Percentiles rank a stretch among this genome's conserved stretches.
These are phyloP conservation scores for Notolabrus celidotus DNA, from an alignment of 2,797 vertebrate genomes.

Conservation along the genomic window DNA sequence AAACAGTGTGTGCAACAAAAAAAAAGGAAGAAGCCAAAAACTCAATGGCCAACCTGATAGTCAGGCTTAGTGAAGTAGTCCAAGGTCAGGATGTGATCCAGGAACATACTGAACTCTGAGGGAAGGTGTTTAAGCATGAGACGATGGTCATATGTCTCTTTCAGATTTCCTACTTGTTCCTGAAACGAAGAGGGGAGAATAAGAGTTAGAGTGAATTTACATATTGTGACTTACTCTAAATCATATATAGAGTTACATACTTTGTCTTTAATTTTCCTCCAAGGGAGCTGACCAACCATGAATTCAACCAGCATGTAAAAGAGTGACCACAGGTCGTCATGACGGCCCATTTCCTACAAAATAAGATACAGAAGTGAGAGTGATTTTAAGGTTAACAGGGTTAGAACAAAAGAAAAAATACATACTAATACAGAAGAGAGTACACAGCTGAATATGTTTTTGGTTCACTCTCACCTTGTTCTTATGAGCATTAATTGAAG, in stretches of 20 bases:
- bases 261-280: constrained; percentile 99
- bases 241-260: constrained; percentile 75
- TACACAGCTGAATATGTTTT: not conserved
- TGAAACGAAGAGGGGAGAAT: constrained; percentile 54
- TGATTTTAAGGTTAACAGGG: not conserved
- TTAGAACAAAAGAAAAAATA: not conserved
- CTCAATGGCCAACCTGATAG: constrained; percentile 89
- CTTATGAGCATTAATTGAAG: constrained; percentile 97
- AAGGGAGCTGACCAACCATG: constrained; percentile 95
- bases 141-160: constrained; percentile 95
- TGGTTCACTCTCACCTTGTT: constrained; percentile 88
- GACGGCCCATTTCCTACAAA: constrained; percentile 96
- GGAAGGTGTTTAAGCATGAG: constrained; percentile 99
- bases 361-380: constrained; percentile 2
- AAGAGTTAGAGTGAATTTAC: not conserved
- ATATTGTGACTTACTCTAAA: not conserved
- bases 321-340: constrained; percentile 97
- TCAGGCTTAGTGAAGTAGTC: constrained; percentile 99
- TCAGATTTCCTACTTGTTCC: constrained; percentile 99
- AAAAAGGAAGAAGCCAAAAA: not conserved
- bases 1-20: constrained; percentile 22
- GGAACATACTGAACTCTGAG: constrained; percentile 92
- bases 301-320: constrained; percentile 99
- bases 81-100: constrained; percentile 94
- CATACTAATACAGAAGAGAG: not conserved